Conservation (phyloP, 2,113 vertebrate genomes). For the Halichoeres trimaculatus region DNA sequence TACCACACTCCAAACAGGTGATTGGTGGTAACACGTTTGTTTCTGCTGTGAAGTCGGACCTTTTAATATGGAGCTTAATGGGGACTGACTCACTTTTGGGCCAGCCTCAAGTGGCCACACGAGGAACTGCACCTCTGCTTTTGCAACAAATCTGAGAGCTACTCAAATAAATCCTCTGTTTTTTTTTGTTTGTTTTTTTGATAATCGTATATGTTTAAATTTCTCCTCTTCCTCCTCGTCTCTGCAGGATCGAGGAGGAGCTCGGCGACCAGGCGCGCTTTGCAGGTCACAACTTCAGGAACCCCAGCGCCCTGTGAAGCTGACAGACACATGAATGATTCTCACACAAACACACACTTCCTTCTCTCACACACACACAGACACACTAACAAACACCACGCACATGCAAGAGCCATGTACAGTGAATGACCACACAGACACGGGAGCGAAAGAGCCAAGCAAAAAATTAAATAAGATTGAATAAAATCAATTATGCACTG, state of each 20-base stretch:
- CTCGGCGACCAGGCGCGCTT: conserved; percentile 94
- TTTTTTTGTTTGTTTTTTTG: too few species aligned
- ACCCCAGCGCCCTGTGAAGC: conserved; percentile 94
- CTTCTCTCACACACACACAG: conserved; percentile 21
- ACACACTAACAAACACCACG: conserved; percentile 18
- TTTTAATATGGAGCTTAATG: neutral
- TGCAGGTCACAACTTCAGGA: conserved; percentile 96
- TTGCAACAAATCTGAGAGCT: too few species aligned
- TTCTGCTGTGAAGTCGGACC: neutral
- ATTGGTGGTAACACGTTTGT: too few species aligned
- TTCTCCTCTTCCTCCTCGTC: neutral
- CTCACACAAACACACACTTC: conserved; percentile 26
- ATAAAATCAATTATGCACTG: conserved; percentile 65
- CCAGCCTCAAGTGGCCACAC: neutral
- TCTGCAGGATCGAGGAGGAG: conserved; percentile 93
- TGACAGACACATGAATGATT: conserved; percentile 48
- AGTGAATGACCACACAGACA: conserved; percentile 32
- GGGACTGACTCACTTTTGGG: neutral
- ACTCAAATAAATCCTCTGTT: too few species aligned
- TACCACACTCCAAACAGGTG: too few species aligned
- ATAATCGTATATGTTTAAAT: too few species aligned
- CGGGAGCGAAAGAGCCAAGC: conserved; percentile 35
- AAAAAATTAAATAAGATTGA: neutral
- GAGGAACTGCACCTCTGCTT: neutral
- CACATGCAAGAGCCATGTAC: conserved; percentile 60